Percentiles rank a stretch among this genome's conserved stretches.
phyloP scores from a whole-genome alignment of 64 coral and sea anemone genomes.

The Stichodactyla mertensii region DNA sequence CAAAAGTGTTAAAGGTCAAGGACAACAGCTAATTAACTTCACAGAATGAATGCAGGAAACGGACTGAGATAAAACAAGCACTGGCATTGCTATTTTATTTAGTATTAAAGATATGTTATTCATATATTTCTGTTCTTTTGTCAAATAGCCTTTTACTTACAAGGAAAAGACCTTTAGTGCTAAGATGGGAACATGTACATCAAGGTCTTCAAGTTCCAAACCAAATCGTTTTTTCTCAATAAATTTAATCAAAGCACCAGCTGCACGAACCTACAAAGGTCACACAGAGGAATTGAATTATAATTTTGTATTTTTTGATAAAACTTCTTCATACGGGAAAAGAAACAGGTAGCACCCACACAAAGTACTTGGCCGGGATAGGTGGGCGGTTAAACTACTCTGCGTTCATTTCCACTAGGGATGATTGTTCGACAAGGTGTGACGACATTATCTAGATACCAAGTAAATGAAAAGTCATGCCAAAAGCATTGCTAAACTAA shows the following conservation, averaged over 20 bases:
- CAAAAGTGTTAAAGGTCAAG: background rate
- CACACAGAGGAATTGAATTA: background rate
- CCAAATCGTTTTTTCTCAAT: constrained; percentile 92
- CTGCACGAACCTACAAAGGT: constrained; percentile 70
- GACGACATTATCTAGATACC: background rate
- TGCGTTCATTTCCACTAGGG: background rate
- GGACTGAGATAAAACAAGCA: background rate
- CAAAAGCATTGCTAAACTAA: background rate
- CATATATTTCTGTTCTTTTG: too few species aligned
- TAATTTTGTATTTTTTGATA: background rate
- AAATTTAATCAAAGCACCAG: constrained; percentile 91
- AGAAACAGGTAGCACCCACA: background rate
- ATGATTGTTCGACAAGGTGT: background rate
- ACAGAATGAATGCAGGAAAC: background rate
- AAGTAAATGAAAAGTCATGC: background rate
- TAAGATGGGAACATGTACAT: constrained; percentile 81
- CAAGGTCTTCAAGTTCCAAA: constrained; percentile 87
- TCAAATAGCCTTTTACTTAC: constrained; percentile 31
- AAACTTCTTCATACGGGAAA: background rate
- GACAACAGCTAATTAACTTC: background rate
- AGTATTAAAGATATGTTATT: background rate
- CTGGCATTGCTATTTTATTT: background rate
- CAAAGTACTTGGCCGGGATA: background rate
- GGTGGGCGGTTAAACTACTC: background rate
- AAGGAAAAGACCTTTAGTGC: constrained; percentile 81